Conservation (phyloP, 2,888 invertebrate species). For the Noctua fimbriata region DNA sequence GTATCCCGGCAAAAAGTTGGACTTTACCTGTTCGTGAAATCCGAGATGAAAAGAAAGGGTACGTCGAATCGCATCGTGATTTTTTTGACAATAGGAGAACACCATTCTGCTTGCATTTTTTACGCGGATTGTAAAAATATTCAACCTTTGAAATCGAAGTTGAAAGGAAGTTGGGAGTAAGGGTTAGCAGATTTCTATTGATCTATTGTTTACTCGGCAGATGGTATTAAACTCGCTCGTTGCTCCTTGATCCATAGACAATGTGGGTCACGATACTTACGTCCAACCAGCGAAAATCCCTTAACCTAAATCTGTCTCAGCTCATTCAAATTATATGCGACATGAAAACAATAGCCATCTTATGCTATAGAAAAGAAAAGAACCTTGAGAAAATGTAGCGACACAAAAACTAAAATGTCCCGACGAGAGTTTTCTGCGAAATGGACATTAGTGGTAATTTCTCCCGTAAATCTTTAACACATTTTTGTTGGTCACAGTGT, state of each 20-base stretch:
- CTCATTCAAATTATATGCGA: slow-evolving; percentile 36
- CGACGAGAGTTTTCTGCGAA: slow-evolving; percentile 63
- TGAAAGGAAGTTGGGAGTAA: slow-evolving; percentile 87
- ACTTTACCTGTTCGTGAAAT: slow-evolving; percentile 90
- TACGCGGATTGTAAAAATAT: slow-evolving; percentile 79
- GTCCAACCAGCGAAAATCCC: slow-evolving; percentile 62
- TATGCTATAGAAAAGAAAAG: slow-evolving; percentile 31
- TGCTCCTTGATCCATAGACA: slow-evolving; percentile 84
- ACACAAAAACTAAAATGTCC: slow-evolving; percentile 39
- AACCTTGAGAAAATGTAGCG: slow-evolving; percentile 34
- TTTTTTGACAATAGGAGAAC: slow-evolving; percentile 78
- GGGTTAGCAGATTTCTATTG: slow-evolving; percentile 84
- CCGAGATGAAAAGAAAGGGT: slow-evolving; percentile 89
- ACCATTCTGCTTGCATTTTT: slow-evolving; percentile 83
- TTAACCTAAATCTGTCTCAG: slow-evolving; percentile 44
- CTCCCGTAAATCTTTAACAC: slow-evolving; percentile 65
- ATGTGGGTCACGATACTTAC: slow-evolving; percentile 80
- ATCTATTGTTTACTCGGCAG: slow-evolving; percentile 79
- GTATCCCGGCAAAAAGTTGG: slow-evolving; percentile 83
- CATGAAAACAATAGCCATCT: slow-evolving; percentile 44
- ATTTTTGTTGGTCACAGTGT: slow-evolving; percentile 20
- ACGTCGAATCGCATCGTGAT: slow-evolving; percentile 82
- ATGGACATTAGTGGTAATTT: slow-evolving; percentile 72
- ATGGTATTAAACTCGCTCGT: slow-evolving; percentile 81
- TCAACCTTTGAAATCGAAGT: slow-evolving; percentile 81